phyloP scores from a whole-genome alignment of 2,888 invertebrate species.

The Heliconius aoede region DNA sequence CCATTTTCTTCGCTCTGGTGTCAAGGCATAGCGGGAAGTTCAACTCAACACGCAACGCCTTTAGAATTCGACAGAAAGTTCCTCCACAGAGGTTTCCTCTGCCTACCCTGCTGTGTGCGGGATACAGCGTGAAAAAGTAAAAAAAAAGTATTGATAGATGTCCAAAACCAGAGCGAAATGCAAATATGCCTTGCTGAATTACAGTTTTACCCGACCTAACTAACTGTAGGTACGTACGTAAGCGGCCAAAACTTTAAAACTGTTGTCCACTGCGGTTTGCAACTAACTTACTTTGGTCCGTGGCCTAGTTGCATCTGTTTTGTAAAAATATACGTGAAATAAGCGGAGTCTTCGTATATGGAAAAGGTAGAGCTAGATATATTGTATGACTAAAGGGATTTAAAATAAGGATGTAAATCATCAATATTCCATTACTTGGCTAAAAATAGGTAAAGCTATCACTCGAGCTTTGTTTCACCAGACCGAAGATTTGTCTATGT shows the following conservation, averaged over 20 bases:
- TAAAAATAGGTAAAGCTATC: too few species aligned
- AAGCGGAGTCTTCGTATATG: neutral
- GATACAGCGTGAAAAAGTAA: too few species aligned
- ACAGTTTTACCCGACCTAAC: neutral
- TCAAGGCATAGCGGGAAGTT: too few species aligned
- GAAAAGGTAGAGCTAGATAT: neutral
- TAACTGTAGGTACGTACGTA: slow-evolving; percentile 5
- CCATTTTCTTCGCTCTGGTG: too few species aligned
- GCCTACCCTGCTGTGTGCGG: too few species aligned
- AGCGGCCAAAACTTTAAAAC: slow-evolving; percentile 24
- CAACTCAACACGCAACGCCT: too few species aligned
- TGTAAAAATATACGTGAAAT: neutral
- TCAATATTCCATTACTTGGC: too few species aligned
- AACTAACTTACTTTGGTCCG: slow-evolving; percentile 8
- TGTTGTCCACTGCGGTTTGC: slow-evolving; percentile 20
- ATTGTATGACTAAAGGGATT: neutral
- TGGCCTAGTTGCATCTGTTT: slow-evolving; percentile 22
- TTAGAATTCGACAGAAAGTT: too few species aligned
- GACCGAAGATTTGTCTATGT: too few species aligned
- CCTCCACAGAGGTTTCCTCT: too few species aligned
- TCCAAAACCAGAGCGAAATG: neutral
- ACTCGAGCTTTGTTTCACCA: too few species aligned
- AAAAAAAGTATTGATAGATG: neutral
- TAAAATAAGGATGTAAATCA: neutral
- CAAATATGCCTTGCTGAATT: neutral